Evolutionary conservation across 2,888 invertebrate species (phyloP), one percentile per base, ranked within the genome.

Genomic region (Acleris emargana): DNA sequence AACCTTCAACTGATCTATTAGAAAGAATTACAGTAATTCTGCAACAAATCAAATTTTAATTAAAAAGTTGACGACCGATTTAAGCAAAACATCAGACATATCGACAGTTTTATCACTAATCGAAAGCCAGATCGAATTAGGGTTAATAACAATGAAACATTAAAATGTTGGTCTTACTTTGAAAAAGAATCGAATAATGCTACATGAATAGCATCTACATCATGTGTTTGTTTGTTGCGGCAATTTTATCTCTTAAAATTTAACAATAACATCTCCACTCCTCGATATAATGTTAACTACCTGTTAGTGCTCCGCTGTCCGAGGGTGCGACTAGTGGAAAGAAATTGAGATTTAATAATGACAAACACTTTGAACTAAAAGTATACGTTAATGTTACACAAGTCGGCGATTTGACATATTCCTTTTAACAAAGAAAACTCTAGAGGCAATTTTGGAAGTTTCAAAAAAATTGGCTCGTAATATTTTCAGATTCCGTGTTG

Each of bases 261-360:
- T 20, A 18, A 18, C 58, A 58, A 45, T 57, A 45, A 45, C 28
- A 28, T 45, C 43, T 57, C 45, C 45, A 57, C 25, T 32, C 4
- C 32, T 58, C 49, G 25, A 60, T 20, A 60, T 49, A 54, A 60
- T 49, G 17, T 17, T 54, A 50, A 59, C 64, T 64, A 64, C 64
- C 64, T 64, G 64, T 55, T 60, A 64, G 59, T 20, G 54, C 54
- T 45, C 64, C 64, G 54, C 45, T 59, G 28, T 64, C 64, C 64
- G 64, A 60, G 22, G 64, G 64, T 59, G 59, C 43, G 64, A 64
- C 64, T 64, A 64, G 28, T 64, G 59, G 59, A 59, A 64, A 64
- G 53, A 64, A 64, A 64, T 64, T 32, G 20, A 55, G 42, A 9
- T 64, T 64, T 54, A 60, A 60, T 64, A 22, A 50, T 20, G 1